phyloP scores from a whole-genome alignment of 2,888 invertebrate genomes.

The Pteria penguin region DNA sequence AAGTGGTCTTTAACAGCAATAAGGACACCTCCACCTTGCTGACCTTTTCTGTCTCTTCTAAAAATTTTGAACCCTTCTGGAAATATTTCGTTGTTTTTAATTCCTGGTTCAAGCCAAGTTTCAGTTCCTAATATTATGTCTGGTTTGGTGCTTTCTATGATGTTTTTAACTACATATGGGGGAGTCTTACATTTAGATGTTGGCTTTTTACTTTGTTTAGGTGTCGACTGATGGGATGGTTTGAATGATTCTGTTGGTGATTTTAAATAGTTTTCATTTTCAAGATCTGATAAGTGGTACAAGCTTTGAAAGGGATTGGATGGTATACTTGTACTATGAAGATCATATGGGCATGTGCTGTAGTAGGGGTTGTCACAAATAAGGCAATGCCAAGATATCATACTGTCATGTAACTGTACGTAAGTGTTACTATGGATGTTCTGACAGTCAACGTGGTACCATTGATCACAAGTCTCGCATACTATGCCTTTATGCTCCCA shows the following conservation, averaged over 20 bases:
- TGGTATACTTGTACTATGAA: background rate
- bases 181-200: too few species aligned
- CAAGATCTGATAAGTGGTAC: background rate
- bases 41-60: conserved; percentile 1
- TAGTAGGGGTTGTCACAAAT: conserved; percentile 6
- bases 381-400: background rate
- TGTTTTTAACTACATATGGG: too few species aligned
- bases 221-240: background rate
- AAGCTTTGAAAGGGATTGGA: background rate
- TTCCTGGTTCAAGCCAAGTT: too few species aligned
- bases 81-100: too few species aligned
- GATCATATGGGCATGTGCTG: conserved; percentile 6
- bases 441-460: conserved; percentile 12
- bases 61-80: too few species aligned
- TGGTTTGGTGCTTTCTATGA: too few species aligned
- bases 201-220: background rate
- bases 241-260: background rate
- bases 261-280: background rate
- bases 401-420: background rate
- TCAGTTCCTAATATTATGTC: too few species aligned
- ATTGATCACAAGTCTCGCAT: conserved; percentile 13
- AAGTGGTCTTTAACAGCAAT: conserved; percentile 13
- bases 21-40: conserved; percentile 3
- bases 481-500: too few species aligned
- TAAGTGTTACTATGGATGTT: conserved; percentile 5